These are phyloP conservation scores for Ambastaia sidthimunki DNA, from an alignment of 2,797 vertebrate genomes.

Conservation along the genomic window DNA sequence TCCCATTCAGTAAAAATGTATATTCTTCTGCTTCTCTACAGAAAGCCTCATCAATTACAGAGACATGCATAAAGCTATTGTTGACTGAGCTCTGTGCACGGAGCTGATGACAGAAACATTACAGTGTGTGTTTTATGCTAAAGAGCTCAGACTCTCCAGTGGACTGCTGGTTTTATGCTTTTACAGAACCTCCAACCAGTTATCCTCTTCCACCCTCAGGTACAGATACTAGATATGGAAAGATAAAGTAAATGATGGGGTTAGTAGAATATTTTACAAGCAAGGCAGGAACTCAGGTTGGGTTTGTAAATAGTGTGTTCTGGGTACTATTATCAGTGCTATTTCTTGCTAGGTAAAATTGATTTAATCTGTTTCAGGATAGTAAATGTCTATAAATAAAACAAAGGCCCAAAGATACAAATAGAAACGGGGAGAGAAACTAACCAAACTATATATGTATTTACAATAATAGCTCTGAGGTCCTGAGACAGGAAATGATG, in stretches of 20 bases:
- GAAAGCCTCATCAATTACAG: not conserved
- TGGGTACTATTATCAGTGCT: not conserved
- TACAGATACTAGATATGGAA: conserved; percentile 12
- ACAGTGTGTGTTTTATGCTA: not conserved
- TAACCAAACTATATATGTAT: conserved; percentile 56
- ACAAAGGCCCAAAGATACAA: conserved; percentile 3
- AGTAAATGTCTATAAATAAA: not conserved
- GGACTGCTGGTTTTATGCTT: not conserved
- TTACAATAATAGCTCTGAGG: conserved; percentile 81
- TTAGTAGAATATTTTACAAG: conserved; percentile 79
- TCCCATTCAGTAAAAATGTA: too few relatives aligned
- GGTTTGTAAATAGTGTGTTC: conserved; percentile 88
- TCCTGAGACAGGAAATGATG: conserved; percentile 82
- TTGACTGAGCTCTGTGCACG: conserved; percentile 68
- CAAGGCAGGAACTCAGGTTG: conserved; percentile 86
- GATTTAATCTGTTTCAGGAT: not conserved
- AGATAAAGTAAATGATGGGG: conserved; percentile 42
- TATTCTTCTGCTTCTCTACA: too few relatives aligned
- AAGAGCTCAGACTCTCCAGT: not conserved
- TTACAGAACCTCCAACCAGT: not conserved
- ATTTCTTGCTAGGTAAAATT: not conserved
- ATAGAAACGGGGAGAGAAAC: conserved; percentile 19
- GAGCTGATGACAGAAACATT: conserved; percentile 44
- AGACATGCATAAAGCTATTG: conserved; percentile 59
- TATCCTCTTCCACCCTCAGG: not conserved